A percentile compares a stretch with the other conserved stretches of the same genome.
These are phyloP conservation scores for Psilanteris sp. DNA, from an alignment of 1,140 invertebrate species.

Conservation along the genomic window DNA sequence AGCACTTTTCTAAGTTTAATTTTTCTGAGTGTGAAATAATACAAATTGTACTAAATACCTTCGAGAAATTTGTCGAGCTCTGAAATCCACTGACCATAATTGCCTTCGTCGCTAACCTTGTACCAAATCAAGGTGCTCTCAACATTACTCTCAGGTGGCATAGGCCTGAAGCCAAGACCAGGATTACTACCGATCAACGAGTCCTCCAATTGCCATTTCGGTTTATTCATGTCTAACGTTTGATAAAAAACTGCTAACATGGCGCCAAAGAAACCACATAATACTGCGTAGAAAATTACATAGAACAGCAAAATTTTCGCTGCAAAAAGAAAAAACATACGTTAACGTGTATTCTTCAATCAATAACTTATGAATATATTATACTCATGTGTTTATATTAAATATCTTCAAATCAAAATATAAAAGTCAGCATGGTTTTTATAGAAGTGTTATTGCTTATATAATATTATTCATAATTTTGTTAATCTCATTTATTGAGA, in stretches of 20 bases:
- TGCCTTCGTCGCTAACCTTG: constrained; percentile 88
- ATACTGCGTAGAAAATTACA: constrained; percentile 92
- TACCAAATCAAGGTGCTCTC: constrained; percentile 97
- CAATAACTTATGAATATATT: too few relatives aligned
- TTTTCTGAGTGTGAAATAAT: too few relatives aligned
- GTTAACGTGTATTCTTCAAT: too few relatives aligned
- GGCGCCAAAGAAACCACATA: constrained; percentile 93
- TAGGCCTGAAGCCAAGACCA: constrained; percentile 95
- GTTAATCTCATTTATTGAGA: too few relatives aligned
- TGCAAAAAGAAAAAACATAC: constrained; percentile 79
- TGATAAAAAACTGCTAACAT: constrained; percentile 96
- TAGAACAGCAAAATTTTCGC: constrained; percentile 97
- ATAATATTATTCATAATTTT: too few relatives aligned
- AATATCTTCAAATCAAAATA: too few relatives aligned
- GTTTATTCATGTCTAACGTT: constrained; percentile 90
- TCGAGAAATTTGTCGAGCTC: constrained; percentile 87
- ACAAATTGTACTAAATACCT: constrained; percentile 77
- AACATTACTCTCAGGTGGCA: constrained; percentile 92
- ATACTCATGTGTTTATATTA: too few relatives aligned
- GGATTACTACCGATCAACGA: constrained; percentile 95
- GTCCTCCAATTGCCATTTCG: constrained; percentile 91
- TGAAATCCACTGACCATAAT: constrained; percentile 88
- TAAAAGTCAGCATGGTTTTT: too few relatives aligned
- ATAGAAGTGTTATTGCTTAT: too few relatives aligned
- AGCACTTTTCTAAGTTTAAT: too few relatives aligned